Percentiles rank a stretch among this genome's conserved stretches.
Evolutionary conservation across 2,113 vertebrate species (phyloP).

Genomic region (Otis tarda): DNA sequence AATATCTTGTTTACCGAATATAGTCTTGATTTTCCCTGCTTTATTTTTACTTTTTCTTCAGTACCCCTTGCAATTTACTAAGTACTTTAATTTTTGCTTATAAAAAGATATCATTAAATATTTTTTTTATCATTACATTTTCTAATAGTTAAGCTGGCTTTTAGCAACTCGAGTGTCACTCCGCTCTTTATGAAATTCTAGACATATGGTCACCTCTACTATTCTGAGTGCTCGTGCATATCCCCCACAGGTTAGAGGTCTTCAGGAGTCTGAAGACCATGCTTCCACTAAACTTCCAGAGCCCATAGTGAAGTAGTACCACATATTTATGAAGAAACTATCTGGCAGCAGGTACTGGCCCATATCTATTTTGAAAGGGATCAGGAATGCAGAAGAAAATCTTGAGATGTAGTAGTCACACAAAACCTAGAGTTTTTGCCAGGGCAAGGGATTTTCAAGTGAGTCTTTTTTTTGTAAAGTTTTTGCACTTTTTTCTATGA

Average conservation of each 20-base stretch:
- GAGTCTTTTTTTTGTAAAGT: background rate
- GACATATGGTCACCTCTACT: background rate
- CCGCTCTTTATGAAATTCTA: background rate
- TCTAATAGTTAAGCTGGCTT: background rate
- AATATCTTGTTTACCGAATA: background rate
- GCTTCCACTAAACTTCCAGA: background rate
- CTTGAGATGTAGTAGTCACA: background rate
- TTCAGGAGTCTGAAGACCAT: background rate
- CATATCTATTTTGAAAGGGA: background rate
- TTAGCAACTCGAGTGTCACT: background rate
- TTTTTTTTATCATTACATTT: background rate
- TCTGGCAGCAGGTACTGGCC: background rate
- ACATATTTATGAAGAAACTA: background rate
- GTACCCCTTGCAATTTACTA: background rate
- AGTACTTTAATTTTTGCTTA: background rate
- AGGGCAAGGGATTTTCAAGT: background rate
- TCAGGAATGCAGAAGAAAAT: background rate
- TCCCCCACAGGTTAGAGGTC: fast-evolving
- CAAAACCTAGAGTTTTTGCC: background rate
- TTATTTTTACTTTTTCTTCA: background rate
- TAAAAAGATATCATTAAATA: background rate
- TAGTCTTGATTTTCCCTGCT: background rate
- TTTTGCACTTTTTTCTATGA: background rate
- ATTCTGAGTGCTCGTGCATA: background rate
- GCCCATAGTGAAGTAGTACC: background rate